Evolutionary conservation across 2,797 vertebrate genomes (phyloP).

Genomic region (Pteropus rufus): DNA sequence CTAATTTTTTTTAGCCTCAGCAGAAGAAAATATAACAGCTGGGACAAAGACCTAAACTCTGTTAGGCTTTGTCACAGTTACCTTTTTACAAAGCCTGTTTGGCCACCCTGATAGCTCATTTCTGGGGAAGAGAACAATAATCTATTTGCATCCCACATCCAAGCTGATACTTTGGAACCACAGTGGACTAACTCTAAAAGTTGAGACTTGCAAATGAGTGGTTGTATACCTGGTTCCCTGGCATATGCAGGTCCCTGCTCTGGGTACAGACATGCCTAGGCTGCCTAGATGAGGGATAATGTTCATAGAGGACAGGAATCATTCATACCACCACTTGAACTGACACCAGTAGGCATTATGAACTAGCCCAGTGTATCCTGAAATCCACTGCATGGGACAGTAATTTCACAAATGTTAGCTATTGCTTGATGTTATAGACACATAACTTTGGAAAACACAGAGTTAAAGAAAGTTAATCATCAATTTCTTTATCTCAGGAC

Average conservation of each 20-base stretch:
- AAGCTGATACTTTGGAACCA: neutral
- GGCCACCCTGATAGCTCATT: too few relatives aligned
- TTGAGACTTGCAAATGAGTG: neutral
- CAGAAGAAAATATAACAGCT: neutral
- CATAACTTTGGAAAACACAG: neutral
- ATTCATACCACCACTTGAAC: neutral
- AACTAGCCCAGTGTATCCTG: neutral
- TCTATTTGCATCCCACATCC: neutral
- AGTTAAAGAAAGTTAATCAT: neutral
- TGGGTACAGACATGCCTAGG: neutral
- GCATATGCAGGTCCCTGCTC: neutral
- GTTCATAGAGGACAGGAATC: neutral
- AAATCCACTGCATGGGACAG: neutral
- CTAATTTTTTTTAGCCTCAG: neutral
- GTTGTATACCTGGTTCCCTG: neutral
- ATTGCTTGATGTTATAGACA: neutral
- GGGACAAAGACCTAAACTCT: neutral
- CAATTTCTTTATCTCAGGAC: neutral
- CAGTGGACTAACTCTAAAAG: neutral
- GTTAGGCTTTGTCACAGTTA: neutral
- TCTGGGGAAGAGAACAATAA: rapidly evolving
- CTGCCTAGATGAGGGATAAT: neutral
- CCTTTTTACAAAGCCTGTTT: neutral
- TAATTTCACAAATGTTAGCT: neutral
- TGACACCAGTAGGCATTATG: neutral